phyloP scores from a whole-genome alignment of 2,888 invertebrate species.

The Fragum whitleyi region DNA sequence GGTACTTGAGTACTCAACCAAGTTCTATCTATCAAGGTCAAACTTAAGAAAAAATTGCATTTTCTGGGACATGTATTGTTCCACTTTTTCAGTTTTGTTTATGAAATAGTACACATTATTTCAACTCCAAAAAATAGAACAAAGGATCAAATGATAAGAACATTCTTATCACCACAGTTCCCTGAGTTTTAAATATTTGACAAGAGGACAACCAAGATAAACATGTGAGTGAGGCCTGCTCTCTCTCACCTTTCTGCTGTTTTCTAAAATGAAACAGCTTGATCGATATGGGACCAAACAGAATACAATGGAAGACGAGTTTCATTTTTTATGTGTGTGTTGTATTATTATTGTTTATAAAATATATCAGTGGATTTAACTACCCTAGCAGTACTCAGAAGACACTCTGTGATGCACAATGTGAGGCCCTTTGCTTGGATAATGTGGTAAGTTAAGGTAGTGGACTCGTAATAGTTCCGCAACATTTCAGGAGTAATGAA shows the following conservation, averaged over 20 bases:
- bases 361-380: slow-evolving; percentile 9
- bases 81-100: too few species aligned
- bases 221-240: background rate
- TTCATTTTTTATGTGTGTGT: slow-evolving; percentile 30
- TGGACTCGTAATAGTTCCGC: too few species aligned
- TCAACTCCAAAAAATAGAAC: too few species aligned
- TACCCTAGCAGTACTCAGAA: slow-evolving; percentile 47
- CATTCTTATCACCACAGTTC: slow-evolving; percentile 2
- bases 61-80: too few species aligned
- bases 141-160: background rate
- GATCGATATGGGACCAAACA: slow-evolving; percentile 56
- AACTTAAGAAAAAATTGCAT: too few species aligned
- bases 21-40: too few species aligned
- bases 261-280: slow-evolving; percentile 52
- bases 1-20: too few species aligned
- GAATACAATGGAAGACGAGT: slow-evolving; percentile 30
- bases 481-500: too few species aligned
- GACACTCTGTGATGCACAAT: slow-evolving; percentile 66
- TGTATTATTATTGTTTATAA: slow-evolving; percentile 22
- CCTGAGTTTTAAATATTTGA: slow-evolving; percentile 16
- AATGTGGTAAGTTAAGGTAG: slow-evolving; percentile 64
- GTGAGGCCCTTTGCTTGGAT: slow-evolving; percentile 68
- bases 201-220: slow-evolving; percentile 10
- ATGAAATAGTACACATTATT: too few species aligned
- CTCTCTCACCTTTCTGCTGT: background rate